Conservation (phyloP, 2,888 invertebrate species). For the Erebia aethiops region DNA sequence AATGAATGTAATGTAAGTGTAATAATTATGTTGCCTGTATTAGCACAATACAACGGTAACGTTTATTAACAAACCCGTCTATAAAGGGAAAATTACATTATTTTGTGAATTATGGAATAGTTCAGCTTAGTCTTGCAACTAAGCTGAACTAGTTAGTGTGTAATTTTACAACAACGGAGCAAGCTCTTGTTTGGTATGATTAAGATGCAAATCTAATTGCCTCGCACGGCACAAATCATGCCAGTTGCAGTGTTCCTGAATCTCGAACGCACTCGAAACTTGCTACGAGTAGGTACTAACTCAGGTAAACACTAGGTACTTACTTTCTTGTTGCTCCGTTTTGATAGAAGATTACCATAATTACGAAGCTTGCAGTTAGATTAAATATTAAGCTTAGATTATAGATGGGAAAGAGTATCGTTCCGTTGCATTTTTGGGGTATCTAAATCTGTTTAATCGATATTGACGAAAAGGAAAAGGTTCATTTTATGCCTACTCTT, state of each 20-base stretch:
- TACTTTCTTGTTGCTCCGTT: background rate
- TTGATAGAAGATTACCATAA: background rate
- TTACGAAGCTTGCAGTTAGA: background rate
- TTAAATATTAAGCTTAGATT: background rate
- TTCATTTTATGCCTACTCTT: no score
- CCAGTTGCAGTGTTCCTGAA: background rate
- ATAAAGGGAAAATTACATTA: constrained; percentile 4
- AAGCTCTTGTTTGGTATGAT: constrained; percentile 2
- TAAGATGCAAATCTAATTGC: constrained; percentile 21
- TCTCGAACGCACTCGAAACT: background rate
- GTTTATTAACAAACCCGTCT: background rate
- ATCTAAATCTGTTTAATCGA: no score
- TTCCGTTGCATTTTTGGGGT: no score
- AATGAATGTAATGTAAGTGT: no score
- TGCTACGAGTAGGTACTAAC: background rate
- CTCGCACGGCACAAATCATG: constrained; percentile 8
- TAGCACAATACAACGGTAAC: no score
- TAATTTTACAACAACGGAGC: constrained; percentile 9
- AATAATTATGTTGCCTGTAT: no score
- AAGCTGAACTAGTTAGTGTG: background rate
- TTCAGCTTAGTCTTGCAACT: no score
- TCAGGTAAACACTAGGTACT: background rate
- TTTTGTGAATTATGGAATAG: background rate
- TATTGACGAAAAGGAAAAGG: no score
- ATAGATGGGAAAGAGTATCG: no score